These are phyloP conservation scores for Drosophila kuntzei DNA, from an alignment of 2,888 invertebrate species.

Conservation along the genomic window DNA sequence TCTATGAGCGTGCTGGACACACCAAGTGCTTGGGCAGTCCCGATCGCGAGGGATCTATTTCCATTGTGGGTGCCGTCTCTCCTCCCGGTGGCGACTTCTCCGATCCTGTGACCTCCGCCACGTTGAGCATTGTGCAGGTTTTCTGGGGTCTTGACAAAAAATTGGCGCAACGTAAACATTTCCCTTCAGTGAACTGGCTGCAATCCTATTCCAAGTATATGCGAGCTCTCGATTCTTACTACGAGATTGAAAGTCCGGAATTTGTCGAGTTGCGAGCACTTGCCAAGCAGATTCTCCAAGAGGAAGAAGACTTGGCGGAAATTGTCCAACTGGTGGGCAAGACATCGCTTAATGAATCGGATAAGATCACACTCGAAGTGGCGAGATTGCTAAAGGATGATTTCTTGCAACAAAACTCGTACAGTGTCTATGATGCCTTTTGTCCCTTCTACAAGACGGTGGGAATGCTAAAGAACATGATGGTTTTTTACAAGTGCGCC, in stretches of 20 bases:
- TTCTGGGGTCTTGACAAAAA: slow-evolving; percentile 99
- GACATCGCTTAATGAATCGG: slow-evolving; percentile 98
- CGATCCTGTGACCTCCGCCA: slow-evolving; percentile 99
- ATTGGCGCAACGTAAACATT: slow-evolving; percentile 99
- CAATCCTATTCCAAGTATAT: slow-evolving; percentile 99
- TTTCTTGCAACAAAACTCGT: slow-evolving; percentile 99
- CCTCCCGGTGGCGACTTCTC: slow-evolving; percentile 99
- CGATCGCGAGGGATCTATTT: slow-evolving; percentile 98
- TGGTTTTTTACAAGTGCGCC: slow-evolving; percentile 98
- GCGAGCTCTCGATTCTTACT: slow-evolving; percentile 98
- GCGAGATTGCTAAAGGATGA: slow-evolving; percentile 99
- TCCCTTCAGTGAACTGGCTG: slow-evolving; percentile 99
- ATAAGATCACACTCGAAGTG: slow-evolving; percentile 99
- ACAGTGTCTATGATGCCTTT: slow-evolving; percentile 96
- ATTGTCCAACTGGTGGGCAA: slow-evolving; percentile 99
- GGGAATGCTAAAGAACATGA: slow-evolving; percentile 99
- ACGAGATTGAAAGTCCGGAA: slow-evolving; percentile 98
- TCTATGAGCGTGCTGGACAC: slow-evolving; percentile 99
- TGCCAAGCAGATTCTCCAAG: slow-evolving; percentile 98
- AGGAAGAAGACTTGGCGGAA: slow-evolving; percentile 99
- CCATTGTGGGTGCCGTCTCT: slow-evolving; percentile 99
- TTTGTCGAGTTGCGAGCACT: slow-evolving; percentile 98
- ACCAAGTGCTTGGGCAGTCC: slow-evolving; percentile 99
- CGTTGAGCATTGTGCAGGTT: slow-evolving; percentile 99
- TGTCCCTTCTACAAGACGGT: slow-evolving; percentile 99